Evolutionary conservation across 2,797 vertebrate species (phyloP), one percentile per base, ranked within the genome.

Genomic region (Phoxinus dragarum): DNA sequence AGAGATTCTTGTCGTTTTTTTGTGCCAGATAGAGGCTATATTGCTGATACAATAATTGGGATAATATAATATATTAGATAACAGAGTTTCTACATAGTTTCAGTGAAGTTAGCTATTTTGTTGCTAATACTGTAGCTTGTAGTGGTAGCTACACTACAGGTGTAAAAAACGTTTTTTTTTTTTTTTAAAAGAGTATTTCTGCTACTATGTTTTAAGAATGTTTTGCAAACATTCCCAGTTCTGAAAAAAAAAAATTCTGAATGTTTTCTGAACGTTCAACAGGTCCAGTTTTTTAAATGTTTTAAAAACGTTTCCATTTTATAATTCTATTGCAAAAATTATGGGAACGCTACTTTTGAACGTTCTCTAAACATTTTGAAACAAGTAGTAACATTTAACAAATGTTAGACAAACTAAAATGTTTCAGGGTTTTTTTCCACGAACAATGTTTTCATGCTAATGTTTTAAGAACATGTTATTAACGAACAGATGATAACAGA

Each of bases 1-100:
- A 23, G 74, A 38, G 19, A n/a, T 76, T 76, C 11, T 21, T 76
- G 21, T 21, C 4, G 3, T n/a, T 79, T 49, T 47, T 47, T 47
- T 44, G 21, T 21, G 76, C 61, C 23, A 40, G 21, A 54, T 17
- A 80, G 74, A 14, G n/a, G 59, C 59, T 64, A 42, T 31, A 66
- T 85, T 67, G 27, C 42, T 80, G 72, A 42, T 38, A 80, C 44
- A 71, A 80, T 52, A 16, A 75, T 84, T 44, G 36, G 21, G 23
- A 27, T 42, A 52, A 36, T 66, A 16, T 69, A 42, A 44, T 54
- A 76, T 77, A 77, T 31, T 52, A 75, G 16, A 21, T 36, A 16
- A 31, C 14, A 61, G 2, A 42, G 5, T 14, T 27, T 47, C 16
- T 31, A 11, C 27, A 49, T 49, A 34, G 14, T n/a, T 47, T 47